Conservation (phyloP, 2,888 invertebrate genomes). For the Drosophila bunnanda region DNA sequence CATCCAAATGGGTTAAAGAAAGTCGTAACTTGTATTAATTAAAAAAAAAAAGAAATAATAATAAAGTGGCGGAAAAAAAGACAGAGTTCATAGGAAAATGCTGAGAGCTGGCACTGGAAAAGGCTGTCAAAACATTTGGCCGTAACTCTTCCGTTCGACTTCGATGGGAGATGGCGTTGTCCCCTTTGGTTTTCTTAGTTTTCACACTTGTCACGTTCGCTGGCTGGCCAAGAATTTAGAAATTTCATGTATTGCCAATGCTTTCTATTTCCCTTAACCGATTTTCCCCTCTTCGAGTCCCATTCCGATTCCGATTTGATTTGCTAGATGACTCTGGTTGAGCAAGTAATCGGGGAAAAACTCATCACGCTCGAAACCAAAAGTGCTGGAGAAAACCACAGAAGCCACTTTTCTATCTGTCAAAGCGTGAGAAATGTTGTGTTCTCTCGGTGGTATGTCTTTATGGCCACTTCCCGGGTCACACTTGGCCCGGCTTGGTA, state of each 20-base stretch:
- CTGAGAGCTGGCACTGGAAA: constrained; percentile 9
- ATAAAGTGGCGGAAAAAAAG: constrained; percentile 11
- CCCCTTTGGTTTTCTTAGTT: constrained; percentile 11
- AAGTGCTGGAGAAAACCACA: constrained; percentile 57
- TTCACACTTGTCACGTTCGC: constrained; percentile 70
- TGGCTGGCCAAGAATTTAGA: constrained; percentile 71
- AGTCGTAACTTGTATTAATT: constrained; percentile 76
- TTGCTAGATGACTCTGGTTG: constrained; percentile 22
- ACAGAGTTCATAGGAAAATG: constrained; percentile 52
- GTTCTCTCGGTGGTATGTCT: constrained; percentile 1
- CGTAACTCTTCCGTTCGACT: constrained; percentile 25
- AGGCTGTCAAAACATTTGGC: constrained; percentile 24
- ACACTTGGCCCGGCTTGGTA: constrained; percentile 19
- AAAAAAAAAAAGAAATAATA: constrained; percentile 44
- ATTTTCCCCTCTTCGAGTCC: constrained; percentile 19
- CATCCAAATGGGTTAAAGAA: constrained; percentile 70
- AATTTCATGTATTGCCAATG: constrained; percentile 73
- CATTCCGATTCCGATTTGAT: constrained; percentile 46
- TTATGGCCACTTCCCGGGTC: constrained; percentile 2
- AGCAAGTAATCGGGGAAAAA: constrained; percentile 51
- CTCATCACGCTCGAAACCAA: constrained; percentile 65
- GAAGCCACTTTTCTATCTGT: constrained; percentile 43
- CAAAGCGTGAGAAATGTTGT: constrained; percentile 45
- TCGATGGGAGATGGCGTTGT: constrained; percentile 13
- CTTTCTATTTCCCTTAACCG: constrained; percentile 57